Evolutionary conservation across 2,888 invertebrate species (phyloP).

Genomic region (Lomographa bimaculata): DNA sequence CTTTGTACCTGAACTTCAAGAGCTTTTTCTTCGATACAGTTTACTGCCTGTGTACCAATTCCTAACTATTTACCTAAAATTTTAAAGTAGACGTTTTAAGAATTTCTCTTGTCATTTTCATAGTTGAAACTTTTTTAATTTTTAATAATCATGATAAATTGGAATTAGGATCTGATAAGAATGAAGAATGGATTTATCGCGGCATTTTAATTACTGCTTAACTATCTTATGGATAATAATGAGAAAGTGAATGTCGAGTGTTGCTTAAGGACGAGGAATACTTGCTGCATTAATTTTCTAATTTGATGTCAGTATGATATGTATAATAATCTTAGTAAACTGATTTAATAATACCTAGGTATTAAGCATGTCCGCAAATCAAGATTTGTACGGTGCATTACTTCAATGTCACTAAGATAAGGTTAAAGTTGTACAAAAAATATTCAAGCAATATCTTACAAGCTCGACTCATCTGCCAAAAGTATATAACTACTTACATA

Average conservation of each 20-base stretch:
- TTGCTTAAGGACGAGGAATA: slow-evolving; percentile 1
- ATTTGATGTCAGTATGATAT: no score
- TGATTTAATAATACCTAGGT: no score
- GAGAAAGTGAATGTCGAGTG: slow-evolving; percentile 17
- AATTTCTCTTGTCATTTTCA: slow-evolving; percentile 3
- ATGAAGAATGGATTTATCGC: slow-evolving; percentile 11
- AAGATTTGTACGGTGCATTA: no score
- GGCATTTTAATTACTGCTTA: slow-evolving; percentile 25
- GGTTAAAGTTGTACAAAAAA: no score
- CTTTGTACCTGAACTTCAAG: slow-evolving; percentile 8
- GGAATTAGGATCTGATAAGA: slow-evolving; percentile 13
- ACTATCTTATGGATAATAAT: slow-evolving; percentile 14
- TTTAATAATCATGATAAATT: no score
- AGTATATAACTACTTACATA: no score
- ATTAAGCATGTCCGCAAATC: no score
- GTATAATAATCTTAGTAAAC: no score
- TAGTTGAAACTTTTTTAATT: slow-evolving; percentile 1
- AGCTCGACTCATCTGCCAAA: no score
- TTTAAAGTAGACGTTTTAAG: neutral
- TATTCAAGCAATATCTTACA: no score
- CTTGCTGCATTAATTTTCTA: no score
- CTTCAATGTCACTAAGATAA: no score
- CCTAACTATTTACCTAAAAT: slow-evolving; percentile 2
- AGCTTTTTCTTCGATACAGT: slow-evolving; percentile 9
- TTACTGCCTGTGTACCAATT: slow-evolving; percentile 5